Evolutionary conservation across 2,113 vertebrate genomes (phyloP), one percentile per base, ranked within the genome.

Genomic region (Rhabdornis inornatus): DNA sequence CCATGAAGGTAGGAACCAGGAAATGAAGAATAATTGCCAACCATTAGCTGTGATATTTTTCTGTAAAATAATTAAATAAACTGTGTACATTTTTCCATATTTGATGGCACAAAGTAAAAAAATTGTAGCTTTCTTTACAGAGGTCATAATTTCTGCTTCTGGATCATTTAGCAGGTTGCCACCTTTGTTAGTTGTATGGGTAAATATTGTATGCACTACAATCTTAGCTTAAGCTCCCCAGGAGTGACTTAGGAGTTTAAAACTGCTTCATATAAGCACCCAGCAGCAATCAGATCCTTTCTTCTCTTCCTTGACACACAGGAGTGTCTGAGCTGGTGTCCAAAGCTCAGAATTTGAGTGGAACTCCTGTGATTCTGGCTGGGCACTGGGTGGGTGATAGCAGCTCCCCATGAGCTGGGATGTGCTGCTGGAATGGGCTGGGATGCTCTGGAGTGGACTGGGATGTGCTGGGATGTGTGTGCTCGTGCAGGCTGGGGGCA

Each of bases 321-420:
- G 33, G 19, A 44, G 3, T 19, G 7, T 66, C 25, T 2, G 18
- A 83, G 18, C 22, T 50, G 61, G 10, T 59, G 25, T 5, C 42
- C 25, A 39, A 3, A 70, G 37, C 44, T 92, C 3, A 2, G 53
- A 64, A 33, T 45, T 40, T 35, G 56, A 81, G 42, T 6, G 1
- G 9, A 13, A 6, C 49, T 82, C 6, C 74, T 53, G 39, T 52
- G 52, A 1, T 23, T 60, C 14, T 15, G n/a, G 13, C 33, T 17
- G 39, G n/a, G n/a, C 11, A 1, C 40, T 59, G 1, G 1, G 22
- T 24, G 47, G 69, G 10, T 18, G 23, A 3, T 0, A 1, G 3
- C 42, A 69, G 5, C 13, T 68, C 8, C 6, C 23, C 1, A 6
- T 68, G n/a, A n/a, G n/a, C n/a, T n/a, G n/a, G n/a, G n/a, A n/a